A percentile compares a stretch with the other conserved stretches of the same genome.
phyloP scores from a whole-genome alignment of 1,140 invertebrate species.

The Apocrypta bakeri region DNA sequence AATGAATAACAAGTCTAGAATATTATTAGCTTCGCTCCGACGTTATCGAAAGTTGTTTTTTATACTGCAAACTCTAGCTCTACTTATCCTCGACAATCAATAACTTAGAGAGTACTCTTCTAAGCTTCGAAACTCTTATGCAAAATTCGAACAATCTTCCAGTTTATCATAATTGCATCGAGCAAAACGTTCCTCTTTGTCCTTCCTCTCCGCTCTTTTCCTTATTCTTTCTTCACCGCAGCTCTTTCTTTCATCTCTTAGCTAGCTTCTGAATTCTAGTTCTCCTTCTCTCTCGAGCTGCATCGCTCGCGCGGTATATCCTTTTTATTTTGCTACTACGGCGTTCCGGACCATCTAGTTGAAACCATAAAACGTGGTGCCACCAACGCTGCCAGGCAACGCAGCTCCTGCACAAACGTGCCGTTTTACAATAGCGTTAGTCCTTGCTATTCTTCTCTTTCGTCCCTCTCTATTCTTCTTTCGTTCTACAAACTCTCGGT shows the following conservation, averaged over 20 bases:
- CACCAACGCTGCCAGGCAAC: slow-evolving; percentile 44
- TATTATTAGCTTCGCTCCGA: too few species aligned
- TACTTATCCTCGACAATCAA: too few species aligned
- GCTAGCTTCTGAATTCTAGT: background rate
- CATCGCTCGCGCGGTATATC: slow-evolving; percentile 41
- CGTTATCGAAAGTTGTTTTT: too few species aligned
- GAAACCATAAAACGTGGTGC: slow-evolving; percentile 66
- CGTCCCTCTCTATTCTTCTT: background rate
- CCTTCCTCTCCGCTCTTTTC: background rate
- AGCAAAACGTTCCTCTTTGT: background rate
- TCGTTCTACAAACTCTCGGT: background rate
- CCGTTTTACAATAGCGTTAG: slow-evolving; percentile 61
- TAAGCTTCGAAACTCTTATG: background rate
- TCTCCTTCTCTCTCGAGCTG: background rate
- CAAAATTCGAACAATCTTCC: background rate
- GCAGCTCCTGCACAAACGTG: slow-evolving; percentile 59
- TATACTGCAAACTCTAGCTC: too few species aligned
- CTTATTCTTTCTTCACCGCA: background rate
- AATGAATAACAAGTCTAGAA: too few species aligned
- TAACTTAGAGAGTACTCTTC: background rate
- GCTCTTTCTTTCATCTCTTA: slow-evolving; percentile 23
- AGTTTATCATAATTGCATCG: background rate
- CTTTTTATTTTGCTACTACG: slow-evolving; percentile 63
- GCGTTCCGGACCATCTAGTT: slow-evolving; percentile 66
- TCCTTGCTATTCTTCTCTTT: slow-evolving; percentile 50